A percentile compares a stretch with the other conserved stretches of the same genome.
Conservation (phyloP, 2,797 vertebrate species). For the Anabacerthia variegaticeps region DNA sequence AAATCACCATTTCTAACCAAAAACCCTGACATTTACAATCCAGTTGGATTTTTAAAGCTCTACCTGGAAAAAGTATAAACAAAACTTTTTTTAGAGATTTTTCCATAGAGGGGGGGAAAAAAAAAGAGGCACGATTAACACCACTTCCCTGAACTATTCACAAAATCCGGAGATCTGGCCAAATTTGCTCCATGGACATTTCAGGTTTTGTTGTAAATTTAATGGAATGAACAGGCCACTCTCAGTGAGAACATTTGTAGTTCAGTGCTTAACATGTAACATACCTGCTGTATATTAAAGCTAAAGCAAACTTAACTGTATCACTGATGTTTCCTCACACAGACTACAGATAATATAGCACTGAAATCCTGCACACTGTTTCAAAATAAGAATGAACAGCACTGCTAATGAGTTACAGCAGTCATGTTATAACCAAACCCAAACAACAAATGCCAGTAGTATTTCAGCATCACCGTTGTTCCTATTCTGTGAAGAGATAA, state of each 20-base stretch:
- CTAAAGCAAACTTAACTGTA: background rate
- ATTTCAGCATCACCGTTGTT: background rate
- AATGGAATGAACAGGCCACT: background rate
- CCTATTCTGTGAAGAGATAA: background rate
- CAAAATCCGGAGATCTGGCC: background rate
- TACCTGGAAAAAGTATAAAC: background rate
- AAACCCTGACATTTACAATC: background rate
- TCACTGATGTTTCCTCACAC: background rate
- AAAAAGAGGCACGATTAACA: background rate
- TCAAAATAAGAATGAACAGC: background rate
- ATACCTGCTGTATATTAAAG: background rate
- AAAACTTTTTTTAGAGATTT: constrained; percentile 9
- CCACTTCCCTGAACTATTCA: constrained; percentile 13
- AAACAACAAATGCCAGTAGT: background rate
- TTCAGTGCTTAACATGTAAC: background rate
- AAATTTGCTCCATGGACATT: background rate
- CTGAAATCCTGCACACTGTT: background rate
- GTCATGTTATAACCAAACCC: background rate
- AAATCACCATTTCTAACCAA: background rate
- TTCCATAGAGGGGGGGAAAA: background rate
- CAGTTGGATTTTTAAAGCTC: background rate
- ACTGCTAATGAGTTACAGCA: background rate
- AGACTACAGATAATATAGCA: background rate
- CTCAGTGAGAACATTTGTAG: background rate
- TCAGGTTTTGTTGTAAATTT: background rate